These are phyloP conservation scores for Esox lucius DNA, from an alignment of 2,797 vertebrate species.

Conservation along the genomic window DNA sequence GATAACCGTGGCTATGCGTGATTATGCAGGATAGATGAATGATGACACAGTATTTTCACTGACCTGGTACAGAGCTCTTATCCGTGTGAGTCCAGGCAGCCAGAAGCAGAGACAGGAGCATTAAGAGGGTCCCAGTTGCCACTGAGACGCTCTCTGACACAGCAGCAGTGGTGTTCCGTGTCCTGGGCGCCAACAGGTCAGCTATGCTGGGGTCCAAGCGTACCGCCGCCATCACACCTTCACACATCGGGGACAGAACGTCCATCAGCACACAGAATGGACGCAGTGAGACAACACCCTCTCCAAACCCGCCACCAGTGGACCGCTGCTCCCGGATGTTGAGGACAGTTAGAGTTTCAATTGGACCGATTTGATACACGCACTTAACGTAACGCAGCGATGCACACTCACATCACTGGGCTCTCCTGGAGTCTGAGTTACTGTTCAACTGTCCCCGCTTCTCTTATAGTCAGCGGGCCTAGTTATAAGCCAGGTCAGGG, in stretches of 20 bases:
- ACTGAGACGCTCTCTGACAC: constrained; percentile 54
- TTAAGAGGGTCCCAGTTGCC: constrained; percentile 74
- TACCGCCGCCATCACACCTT: constrained; percentile 48
- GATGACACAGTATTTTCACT: constrained; percentile 23
- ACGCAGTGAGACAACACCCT: neutral
- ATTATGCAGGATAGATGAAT: neutral
- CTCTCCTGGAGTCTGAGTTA: neutral
- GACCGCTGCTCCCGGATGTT: neutral
- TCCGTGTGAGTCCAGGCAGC: constrained; percentile 76
- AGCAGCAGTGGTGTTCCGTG: constrained; percentile 71
- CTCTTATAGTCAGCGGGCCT: constrained; percentile 71
- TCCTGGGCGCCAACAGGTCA: constrained; percentile 61
- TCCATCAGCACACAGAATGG: constrained; percentile 50
- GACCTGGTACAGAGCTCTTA: constrained; percentile 84
- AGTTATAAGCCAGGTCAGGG: constrained; percentile 71
- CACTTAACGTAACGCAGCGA: neutral
- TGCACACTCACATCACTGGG: neutral
- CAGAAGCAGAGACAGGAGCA: constrained; percentile 81
- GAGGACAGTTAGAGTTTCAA: neutral
- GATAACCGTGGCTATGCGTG: neutral
- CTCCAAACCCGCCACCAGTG: neutral
- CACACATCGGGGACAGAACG: constrained; percentile 47
- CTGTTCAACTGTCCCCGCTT: neutral
- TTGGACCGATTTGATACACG: neutral
- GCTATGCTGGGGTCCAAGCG: constrained; percentile 52